These are phyloP conservation scores for Pipistrellus kuhlii DNA, from an alignment of 2,797 vertebrate genomes.

Conservation along the genomic window DNA sequence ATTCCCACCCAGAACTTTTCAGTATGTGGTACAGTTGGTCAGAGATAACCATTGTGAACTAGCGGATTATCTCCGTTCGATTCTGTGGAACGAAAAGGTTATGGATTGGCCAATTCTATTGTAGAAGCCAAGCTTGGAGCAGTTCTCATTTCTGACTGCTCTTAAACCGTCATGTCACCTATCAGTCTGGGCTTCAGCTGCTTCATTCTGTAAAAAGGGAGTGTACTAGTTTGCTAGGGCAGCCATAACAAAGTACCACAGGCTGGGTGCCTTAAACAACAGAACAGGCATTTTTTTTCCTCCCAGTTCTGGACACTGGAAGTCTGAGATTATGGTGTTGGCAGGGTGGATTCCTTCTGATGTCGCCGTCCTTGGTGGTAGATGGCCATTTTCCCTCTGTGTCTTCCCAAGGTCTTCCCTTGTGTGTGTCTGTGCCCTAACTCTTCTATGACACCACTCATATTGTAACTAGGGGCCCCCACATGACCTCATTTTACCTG, in stretches of 20 bases:
- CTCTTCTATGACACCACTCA: not conserved
- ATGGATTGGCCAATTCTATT: not conserved
- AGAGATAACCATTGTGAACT: not conserved
- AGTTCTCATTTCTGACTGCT: not conserved
- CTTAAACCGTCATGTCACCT: not conserved
- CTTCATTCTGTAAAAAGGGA: not conserved
- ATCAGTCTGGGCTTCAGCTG: not conserved
- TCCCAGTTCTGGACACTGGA: not conserved
- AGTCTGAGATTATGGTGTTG: not conserved
- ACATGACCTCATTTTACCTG: not conserved
- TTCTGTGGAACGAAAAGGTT: not conserved
- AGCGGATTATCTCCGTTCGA: not conserved
- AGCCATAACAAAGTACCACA: not conserved
- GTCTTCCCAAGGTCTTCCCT: not conserved
- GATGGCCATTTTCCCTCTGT: not conserved
- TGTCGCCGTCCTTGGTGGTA: not conserved
- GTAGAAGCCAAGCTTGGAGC: too few species aligned
- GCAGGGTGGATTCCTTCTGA: not conserved
- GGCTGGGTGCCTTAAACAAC: not conserved
- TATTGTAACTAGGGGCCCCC: not conserved
- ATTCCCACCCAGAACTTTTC: not conserved
- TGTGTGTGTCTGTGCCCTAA: not conserved
- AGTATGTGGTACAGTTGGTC: not conserved
- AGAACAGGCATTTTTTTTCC: not conserved
- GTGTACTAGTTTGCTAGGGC: not conserved